A percentile compares a stretch with the other conserved stretches of the same genome.
Conservation (phyloP, 2,113 vertebrate genomes). For the human region GRCh38 chrX:25242501-25243000, state of each 20-base stretch:
- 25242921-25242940: constrained; percentile 45
- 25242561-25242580: constrained; percentile 66
- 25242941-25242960: constrained; percentile 25
- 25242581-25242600: constrained; percentile 67
- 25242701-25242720: constrained; percentile 23
- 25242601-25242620: constrained; percentile 57
- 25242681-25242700: constrained; percentile 55
- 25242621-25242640: constrained; percentile 71
- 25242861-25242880: constrained; percentile 31
- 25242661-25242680: constrained; percentile 66
- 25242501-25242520: constrained; percentile 80
- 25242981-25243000: background rate
- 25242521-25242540: constrained; percentile 75
- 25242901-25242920: constrained; percentile 66
- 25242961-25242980: background rate
- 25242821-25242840: constrained; percentile 64
- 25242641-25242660: constrained; percentile 70
- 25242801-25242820: constrained; percentile 44
- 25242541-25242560: constrained; percentile 68
- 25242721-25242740: constrained; percentile 54
- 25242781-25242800: constrained; percentile 65
- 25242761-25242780: constrained; percentile 42
- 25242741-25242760: constrained; percentile 72
- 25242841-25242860: constrained; percentile 34
- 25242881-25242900: background rate